Percentiles rank a stretch among this genome's conserved stretches.
Conservation (phyloP, 2,113 vertebrate species). For the Synchiropus splendidus region DNA sequence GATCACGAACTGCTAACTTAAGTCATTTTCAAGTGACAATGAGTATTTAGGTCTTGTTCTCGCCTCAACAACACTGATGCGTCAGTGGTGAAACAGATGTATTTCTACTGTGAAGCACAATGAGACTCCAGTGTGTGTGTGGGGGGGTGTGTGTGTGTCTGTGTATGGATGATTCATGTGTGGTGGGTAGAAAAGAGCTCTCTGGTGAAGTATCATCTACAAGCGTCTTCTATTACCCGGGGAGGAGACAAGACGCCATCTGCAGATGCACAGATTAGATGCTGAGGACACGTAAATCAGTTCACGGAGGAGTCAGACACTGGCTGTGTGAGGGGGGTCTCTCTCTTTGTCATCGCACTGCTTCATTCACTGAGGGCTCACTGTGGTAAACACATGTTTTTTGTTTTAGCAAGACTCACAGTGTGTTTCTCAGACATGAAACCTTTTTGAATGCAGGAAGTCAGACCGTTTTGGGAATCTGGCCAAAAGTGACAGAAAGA, state of each 20-base stretch:
- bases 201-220: conserved; percentile 27
- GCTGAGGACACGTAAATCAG: conserved; percentile 20
- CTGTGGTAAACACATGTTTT: conserved; percentile 13
- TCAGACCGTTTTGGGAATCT: no score
- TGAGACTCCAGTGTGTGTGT: conserved; percentile 33
- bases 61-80: conserved; percentile 40
- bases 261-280: conserved; percentile 21
- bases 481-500: no score
- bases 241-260: conserved; percentile 25
- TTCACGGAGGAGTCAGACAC: conserved; percentile 19
- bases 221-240: conserved; percentile 21
- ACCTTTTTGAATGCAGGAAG: conserved; percentile 35
- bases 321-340: no score
- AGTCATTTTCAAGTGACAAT: neutral
- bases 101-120: conserved; percentile 52
- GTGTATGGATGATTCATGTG: no score
- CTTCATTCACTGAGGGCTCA: conserved; percentile 20
- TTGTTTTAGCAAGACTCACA: conserved; percentile 9
- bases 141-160: no score
- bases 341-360: conserved; percentile 5
- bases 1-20: no score
- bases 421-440: conserved; percentile 8
- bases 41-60: conserved; percentile 33
- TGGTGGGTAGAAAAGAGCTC: conserved; percentile 15
- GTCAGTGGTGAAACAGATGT: conserved; percentile 31